Percentiles rank a stretch among this genome's conserved stretches.
These are phyloP conservation scores for Beroe ovata DNA, from an alignment of 37 sponge, comb jelly and placozoan species.

Conservation along the genomic window DNA sequence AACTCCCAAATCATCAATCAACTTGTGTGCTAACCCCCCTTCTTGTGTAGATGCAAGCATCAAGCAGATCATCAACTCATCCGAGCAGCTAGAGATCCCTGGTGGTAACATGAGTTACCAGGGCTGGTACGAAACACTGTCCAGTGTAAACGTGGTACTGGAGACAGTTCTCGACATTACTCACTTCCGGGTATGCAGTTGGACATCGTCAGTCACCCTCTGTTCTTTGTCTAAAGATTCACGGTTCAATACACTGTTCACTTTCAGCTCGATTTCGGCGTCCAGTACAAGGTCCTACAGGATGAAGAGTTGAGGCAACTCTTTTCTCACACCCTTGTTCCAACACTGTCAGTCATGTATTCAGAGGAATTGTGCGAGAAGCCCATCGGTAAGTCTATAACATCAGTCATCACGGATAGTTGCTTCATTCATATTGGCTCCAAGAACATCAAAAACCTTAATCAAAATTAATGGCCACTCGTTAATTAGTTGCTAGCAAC, in stretches of 20 bases:
- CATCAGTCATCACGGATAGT: too few species aligned
- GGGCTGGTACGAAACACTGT: slow-evolving; percentile 12
- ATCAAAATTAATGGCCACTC: too few species aligned
- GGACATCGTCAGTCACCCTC: not conserved
- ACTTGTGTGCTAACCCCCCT: not conserved
- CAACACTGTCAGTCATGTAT: slow-evolving; percentile 10
- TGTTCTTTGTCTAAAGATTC: too few species aligned
- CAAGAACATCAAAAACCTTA: too few species aligned
- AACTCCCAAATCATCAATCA: not conserved
- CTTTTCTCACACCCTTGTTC: slow-evolving; percentile 36
- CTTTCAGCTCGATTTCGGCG: slow-evolving; percentile 51
- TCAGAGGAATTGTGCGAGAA: slow-evolving; percentile 8
- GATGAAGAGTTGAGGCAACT: not conserved
- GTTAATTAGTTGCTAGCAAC: too few species aligned
- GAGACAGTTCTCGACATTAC: slow-evolving; percentile 32
- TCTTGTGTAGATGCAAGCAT: not conserved
- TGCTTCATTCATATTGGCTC: too few species aligned
- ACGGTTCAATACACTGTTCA: too few species aligned
- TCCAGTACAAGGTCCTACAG: slow-evolving; percentile 21
- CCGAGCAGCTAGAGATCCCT: not conserved
- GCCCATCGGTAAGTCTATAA: slow-evolving; percentile 48
- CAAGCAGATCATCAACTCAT: not conserved
- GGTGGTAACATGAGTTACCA: slow-evolving; percentile 39
- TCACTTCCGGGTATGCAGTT: slow-evolving; percentile 47
- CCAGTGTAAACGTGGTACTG: not conserved